Base-by-base conservation (phyloP, 2,888 invertebrate genomes). In the Rhingia rostrata region DNA sequence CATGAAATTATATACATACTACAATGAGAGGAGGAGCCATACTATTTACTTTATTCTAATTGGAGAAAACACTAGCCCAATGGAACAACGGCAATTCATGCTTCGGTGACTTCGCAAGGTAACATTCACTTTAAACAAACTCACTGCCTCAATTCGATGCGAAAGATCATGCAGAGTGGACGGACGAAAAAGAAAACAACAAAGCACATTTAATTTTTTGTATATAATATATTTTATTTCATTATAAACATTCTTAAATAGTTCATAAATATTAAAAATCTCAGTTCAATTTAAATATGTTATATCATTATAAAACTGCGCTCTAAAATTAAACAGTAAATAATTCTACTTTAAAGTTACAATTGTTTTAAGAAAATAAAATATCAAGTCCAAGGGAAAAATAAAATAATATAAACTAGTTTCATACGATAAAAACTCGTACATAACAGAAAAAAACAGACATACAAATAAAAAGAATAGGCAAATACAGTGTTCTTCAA, bases 231-330 rank as follows among this genome's bases (percentile, higher is more conserved):
- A 67, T 75, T 83, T 66, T 64, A 74, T 78, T 84, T 74, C 60
- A 47, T 72, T 85, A 85, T 63, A 85, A 81, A 81, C 80, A 80
- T 72, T 67, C 67, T 72, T 45, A 80, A 61, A 37, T 85, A 72
- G 53, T 75, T 78, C 47, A 80, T 79, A 84, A 75, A 84, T 84
- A 84, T 85, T 85, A 85, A 80, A 85, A 85, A 85, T 80, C 75
- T 85, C 85, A 85, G 85, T 85, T 81, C 85, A 72, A 85, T 80
- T 74, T 70, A 79, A 69, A 64, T 67, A 73, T 35, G 58, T 39
- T 72, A 33, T 54, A 81, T 53, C 67, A 54, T 73, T 72, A 84
- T 67, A 83, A 72, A 85, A 75, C 49, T 78, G 70, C 32, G 66
- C 43, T 74, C 61, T 51, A 66, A 84, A 30, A 58, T 74, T 83